Conservation (phyloP, 2,113 vertebrate species). For the Osmerus eperlanus region DNA sequence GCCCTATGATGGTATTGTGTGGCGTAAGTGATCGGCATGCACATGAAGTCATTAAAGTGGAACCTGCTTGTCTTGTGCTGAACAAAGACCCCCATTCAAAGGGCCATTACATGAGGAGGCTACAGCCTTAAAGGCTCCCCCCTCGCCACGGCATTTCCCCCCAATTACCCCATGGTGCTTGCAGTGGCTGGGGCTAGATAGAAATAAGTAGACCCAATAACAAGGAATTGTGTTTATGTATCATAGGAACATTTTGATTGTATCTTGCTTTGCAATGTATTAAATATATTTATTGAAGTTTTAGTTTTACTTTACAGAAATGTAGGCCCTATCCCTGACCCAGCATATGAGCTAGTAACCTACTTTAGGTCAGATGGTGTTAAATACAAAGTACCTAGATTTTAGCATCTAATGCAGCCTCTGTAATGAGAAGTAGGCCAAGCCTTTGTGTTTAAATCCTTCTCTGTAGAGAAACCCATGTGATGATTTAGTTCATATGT, state of each 20-base stretch:
- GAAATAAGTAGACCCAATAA: too few relatives aligned
- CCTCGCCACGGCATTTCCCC: constrained; percentile 29
- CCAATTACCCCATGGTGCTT: not conserved
- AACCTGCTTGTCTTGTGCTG: constrained; percentile 64
- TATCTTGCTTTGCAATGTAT: too few relatives aligned
- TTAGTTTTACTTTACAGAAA: too few relatives aligned
- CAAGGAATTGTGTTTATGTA: too few relatives aligned
- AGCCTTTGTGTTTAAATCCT: not conserved
- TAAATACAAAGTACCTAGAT: not conserved
- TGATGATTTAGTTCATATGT: constrained; percentile 6
- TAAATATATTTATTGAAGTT: too few relatives aligned
- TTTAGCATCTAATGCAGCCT: constrained; percentile 11
- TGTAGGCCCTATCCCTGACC: too few relatives aligned
- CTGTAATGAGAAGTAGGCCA: constrained; percentile 20
- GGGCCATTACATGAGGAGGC: constrained; percentile 59
- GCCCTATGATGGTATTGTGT: constrained; percentile 47
- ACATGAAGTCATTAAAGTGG: constrained; percentile 68
- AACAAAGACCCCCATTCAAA: constrained; percentile 68
- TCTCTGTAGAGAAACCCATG: constrained; percentile 1
- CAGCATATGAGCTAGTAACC: constrained; percentile 66
- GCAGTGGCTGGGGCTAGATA: too few relatives aligned
- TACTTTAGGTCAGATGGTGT: constrained; percentile 10
- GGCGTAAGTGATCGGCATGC: constrained; percentile 61
- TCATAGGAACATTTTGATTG: too few relatives aligned
- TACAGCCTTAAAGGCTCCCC: constrained; percentile 62